Percentiles rank a stretch among this genome's conserved stretches.
Conservation (phyloP, 2,113 vertebrate genomes). For the Propithecus coquereli region DNA sequence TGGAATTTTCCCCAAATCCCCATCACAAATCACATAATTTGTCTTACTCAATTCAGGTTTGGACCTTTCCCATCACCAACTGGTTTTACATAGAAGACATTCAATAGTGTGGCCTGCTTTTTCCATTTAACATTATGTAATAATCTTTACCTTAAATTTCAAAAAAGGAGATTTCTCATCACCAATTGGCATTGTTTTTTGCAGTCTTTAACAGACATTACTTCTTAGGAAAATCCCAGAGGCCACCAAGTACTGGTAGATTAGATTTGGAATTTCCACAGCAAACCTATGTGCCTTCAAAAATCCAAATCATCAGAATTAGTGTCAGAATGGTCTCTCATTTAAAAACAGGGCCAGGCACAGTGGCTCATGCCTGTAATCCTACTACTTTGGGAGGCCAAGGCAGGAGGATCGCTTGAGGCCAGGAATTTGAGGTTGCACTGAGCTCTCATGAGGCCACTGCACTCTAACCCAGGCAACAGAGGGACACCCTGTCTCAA, state of each 20-base stretch:
- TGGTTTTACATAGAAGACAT: constrained; percentile 3
- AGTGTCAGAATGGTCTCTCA: background rate
- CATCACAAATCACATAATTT: background rate
- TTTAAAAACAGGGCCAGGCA: background rate
- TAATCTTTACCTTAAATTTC: background rate
- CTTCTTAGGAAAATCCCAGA: background rate
- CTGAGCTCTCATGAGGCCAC: too few relatives aligned
- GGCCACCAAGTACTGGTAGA: constrained; percentile 1
- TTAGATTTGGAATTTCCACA: background rate
- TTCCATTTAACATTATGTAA: constrained; percentile 22
- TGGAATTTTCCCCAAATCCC: background rate
- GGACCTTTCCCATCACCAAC: background rate
- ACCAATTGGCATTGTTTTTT: background rate
- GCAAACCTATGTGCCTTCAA: background rate
- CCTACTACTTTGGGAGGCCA: background rate
- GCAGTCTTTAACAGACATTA: too few relatives aligned
- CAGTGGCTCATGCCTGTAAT: background rate
- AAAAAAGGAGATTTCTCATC: background rate
- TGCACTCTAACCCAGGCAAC: too few relatives aligned
- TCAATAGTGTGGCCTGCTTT: background rate
- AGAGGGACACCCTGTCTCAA: background rate
- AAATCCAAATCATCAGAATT: background rate
- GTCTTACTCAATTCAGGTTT: background rate
- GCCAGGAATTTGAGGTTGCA: background rate
- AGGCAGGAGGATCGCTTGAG: background rate